A percentile compares a stretch with the other conserved stretches of the same genome.
Evolutionary conservation across 2,888 invertebrate species (phyloP).

Genomic region (Amphipoea lucens): DNA sequence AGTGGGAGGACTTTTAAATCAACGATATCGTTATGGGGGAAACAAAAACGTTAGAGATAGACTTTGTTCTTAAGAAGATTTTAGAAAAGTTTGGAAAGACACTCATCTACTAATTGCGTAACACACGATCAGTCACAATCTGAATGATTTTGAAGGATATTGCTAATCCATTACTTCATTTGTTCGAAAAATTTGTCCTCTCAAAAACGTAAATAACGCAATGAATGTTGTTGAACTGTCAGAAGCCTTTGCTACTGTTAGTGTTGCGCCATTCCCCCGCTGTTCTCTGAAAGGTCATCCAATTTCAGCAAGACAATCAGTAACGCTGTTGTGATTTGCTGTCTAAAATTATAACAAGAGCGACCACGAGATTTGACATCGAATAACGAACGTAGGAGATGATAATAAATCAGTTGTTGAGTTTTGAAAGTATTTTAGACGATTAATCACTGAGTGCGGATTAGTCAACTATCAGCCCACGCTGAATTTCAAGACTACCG

Average conservation of each 20-base stretch:
- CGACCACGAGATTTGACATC: not conserved
- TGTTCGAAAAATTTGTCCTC: not conserved
- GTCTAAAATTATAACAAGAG: conserved; percentile 5
- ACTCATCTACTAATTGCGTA: not conserved
- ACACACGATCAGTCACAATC: not conserved
- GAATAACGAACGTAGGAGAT: conserved; percentile 2
- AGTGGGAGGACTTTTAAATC: conserved; percentile 61
- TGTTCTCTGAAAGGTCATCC: not conserved
- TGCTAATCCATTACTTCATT: not conserved
- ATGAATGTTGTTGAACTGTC: not conserved
- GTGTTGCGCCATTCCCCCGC: not conserved
- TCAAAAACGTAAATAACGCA: not conserved
- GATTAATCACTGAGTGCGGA: conserved; percentile 29
- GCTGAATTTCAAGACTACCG: not conserved
- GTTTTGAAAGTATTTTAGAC: conserved; percentile 32
- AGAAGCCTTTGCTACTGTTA: not conserved
- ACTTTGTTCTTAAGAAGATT: not conserved
- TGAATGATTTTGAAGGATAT: not conserved
- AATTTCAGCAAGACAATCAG: not conserved
- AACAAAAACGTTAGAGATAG: conserved; percentile 34
- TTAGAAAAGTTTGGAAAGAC: not conserved
- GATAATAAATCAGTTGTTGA: conserved; percentile 11
- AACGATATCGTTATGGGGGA: conserved; percentile 54
- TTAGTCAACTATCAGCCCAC: conserved; percentile 29
- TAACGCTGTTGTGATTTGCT: not conserved